Percentiles rank a stretch among this genome's conserved stretches.
These are phyloP conservation scores for Sebastes itinus DNA, from an alignment of 2,797 vertebrate species.

Conservation along the genomic window DNA sequence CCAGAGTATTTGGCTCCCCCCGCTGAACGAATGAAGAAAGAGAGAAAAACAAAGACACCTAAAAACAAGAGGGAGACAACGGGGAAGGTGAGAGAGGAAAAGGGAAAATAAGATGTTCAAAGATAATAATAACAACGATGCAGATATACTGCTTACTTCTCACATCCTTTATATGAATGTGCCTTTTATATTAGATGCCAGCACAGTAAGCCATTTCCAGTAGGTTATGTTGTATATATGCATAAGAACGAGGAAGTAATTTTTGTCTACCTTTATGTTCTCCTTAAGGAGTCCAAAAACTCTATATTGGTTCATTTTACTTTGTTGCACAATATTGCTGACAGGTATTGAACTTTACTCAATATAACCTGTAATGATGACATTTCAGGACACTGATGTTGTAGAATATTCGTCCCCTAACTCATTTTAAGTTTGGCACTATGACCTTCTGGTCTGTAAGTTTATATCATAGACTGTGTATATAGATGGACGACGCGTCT, in stretches of 20 bases:
- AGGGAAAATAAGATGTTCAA: not conserved
- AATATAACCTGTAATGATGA: not conserved
- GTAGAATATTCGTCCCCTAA: not conserved
- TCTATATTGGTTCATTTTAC: not conserved
- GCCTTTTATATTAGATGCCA: not conserved
- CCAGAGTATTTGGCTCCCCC: conserved; percentile 88
- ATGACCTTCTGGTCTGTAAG: not conserved
- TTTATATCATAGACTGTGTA: not conserved
- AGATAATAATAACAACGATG: not conserved
- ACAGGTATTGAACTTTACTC: not conserved
- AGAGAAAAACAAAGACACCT: conserved; percentile 86
- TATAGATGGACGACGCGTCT: too few species aligned
- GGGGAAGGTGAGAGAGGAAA: conserved; percentile 85
- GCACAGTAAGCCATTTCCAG: not conserved
- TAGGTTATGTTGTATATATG: too few species aligned
- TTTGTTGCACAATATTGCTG: not conserved
- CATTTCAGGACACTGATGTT: not conserved
- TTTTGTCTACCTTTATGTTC: not conserved
- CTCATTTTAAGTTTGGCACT: not conserved
- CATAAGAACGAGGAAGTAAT: not conserved
- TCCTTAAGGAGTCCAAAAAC: not conserved
- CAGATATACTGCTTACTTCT: not conserved
- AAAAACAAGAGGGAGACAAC: conserved; percentile 86
- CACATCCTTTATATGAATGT: not conserved
- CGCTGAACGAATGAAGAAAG: conserved; percentile 87